Base-by-base conservation (phyloP, 2,797 vertebrate genomes). In the Chromis chromis region DNA sequence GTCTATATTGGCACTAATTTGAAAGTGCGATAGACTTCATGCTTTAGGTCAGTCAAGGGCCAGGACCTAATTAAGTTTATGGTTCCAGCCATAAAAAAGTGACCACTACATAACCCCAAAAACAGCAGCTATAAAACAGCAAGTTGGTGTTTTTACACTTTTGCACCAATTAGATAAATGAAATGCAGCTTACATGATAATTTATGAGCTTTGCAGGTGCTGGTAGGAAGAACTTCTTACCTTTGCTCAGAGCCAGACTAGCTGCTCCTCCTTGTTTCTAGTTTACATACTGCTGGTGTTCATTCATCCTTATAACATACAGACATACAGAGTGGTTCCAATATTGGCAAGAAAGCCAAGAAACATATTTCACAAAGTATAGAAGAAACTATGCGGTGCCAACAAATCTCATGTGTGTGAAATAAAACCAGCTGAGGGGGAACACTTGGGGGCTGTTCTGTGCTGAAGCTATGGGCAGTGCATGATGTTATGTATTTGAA, bases 381-480 rank as follows among this genome's bases (percentile, higher is more conserved):
- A 36, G 33, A 36, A 36, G 11, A 36, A 36, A 12, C 33, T 36
- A 11, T 11, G 40, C 4, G 2, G 44, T n/a, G 17, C 19, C 17
- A n/a, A 9, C 44, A 27, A 22, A 58, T 16, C 22, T 12, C 13
- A 28, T 19, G 21, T 31, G 12, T 64, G 16, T 3, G 58, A 52
- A 40, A 67, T 42, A 24, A 64, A 76, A 65, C 5, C 17, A 74
- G 31, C 57, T 63, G 31, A 58, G 39, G 54, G 39, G 13, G 17
- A 56, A 36, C 14, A 0, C 3, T 48, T 6, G 49, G 36, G 58
- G 25, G 17, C 12, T 56, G 27, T 50, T 56, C 21, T 27, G 33
- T 48, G 42, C 27, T 48, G 46, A 28, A 36, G 39, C 28, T 40
- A 12, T 50, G 40, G 44, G 27, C 6, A 62, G 31, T 22, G 48